A percentile compares a stretch with the other conserved stretches of the same genome.
phyloP scores from a whole-genome alignment of 2,797 vertebrate species.

The Clarias laeviceps region DNA sequence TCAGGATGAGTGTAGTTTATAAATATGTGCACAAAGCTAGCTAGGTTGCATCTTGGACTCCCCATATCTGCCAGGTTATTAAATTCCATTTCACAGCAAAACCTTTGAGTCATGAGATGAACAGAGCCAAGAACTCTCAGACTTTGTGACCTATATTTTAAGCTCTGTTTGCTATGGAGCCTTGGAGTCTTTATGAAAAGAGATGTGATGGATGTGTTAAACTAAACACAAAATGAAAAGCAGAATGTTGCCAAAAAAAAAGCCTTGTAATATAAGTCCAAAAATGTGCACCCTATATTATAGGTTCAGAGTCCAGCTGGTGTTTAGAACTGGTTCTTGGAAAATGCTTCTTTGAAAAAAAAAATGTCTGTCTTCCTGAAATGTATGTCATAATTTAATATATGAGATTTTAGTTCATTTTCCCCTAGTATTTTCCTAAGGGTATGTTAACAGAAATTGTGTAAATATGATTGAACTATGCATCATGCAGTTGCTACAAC shows the following conservation, averaged over 20 bases:
- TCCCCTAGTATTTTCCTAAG: neutral
- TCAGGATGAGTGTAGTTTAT: slow-evolving; percentile 1
- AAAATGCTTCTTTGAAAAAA: neutral
- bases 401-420: neutral
- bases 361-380: neutral
- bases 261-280: neutral
- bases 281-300: neutral
- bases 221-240: slow-evolving; percentile 17
- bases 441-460: neutral
- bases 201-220: slow-evolving; percentile 29
- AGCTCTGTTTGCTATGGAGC: slow-evolving; percentile 28
- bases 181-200: slow-evolving; percentile 27
- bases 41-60: slow-evolving; percentile 17
- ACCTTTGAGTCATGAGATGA: slow-evolving; percentile 1
- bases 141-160: slow-evolving; percentile 28
- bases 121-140: slow-evolving; percentile 13
- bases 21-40: neutral
- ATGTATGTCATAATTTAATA: neutral
- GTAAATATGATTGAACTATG: neutral
- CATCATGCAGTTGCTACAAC: neutral
- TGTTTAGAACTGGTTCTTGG: neutral
- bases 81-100: slow-evolving; percentile 21
- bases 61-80: slow-evolving; percentile 16
- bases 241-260: neutral
- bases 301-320: neutral